A percentile compares a stretch with the other conserved stretches of the same genome.
These are phyloP conservation scores for Gobionotothen gibberifrons DNA, from an alignment of 2,797 vertebrate species.

Conservation along the genomic window DNA sequence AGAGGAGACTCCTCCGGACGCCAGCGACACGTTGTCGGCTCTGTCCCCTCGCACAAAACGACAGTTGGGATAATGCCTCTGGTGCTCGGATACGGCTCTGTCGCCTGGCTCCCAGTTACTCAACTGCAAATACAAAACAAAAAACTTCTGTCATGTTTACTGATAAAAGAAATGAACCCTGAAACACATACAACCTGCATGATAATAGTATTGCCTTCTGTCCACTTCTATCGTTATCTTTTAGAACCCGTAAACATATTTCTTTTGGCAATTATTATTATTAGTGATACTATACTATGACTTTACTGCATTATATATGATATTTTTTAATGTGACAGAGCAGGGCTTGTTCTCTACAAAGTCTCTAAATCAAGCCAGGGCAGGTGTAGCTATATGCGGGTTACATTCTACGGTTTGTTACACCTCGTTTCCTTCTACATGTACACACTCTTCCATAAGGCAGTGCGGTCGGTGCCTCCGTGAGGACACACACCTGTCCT, in stretches of 20 bases:
- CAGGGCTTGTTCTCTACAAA: neutral
- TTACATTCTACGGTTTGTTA: neutral
- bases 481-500: constrained; percentile 80
- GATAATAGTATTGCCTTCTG: neutral
- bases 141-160: neutral
- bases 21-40: constrained; percentile 82
- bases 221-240: neutral
- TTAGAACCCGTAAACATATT: neutral
- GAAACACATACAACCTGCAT: neutral
- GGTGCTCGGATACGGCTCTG: constrained; percentile 92
- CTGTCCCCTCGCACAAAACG: constrained; percentile 89
- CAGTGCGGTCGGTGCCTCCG: neutral
- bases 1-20: constrained; percentile 46
- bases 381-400: neutral
- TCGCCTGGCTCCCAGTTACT: constrained; percentile 98
- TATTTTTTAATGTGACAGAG: neutral
- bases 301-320: too few relatives aligned
- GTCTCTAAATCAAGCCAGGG: neutral
- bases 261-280: neutral
- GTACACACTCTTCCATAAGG: neutral
- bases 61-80: constrained; percentile 94
- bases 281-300: too few relatives aligned
- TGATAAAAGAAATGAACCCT: neutral
- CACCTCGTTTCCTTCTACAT: neutral
- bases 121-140: constrained; percentile 67